Base-by-base conservation (phyloP, 2,113 vertebrate genomes). In the Plotosus lineatus region DNA sequence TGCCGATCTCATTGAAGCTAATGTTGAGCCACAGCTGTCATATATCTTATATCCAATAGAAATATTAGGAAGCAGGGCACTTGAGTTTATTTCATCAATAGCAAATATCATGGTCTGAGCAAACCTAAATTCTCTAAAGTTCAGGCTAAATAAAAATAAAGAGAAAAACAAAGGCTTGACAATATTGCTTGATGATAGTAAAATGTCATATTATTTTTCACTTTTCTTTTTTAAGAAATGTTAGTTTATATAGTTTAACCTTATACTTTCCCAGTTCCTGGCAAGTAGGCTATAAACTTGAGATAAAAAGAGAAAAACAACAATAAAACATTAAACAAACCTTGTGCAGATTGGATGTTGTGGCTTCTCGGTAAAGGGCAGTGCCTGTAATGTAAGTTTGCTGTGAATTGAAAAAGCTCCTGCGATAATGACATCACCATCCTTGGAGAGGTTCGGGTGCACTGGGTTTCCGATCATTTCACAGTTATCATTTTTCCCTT, bases 31-130 rank as follows among this genome's bases (percentile, higher is more conserved):
- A 79, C 89, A 90, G 79, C 82, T 86, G 40, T 90, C 88, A 81
- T 86, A 89, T 73, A 90, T 86, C 77, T 81, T 83, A 73, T 90
- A 89, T 55, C 88, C 88, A 76, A 90, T 68, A 21, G 84, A 85
- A 72, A 89, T 71, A 58, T 88, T 86, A 36, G 87, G 89, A n/a
- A 89, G 86, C 14, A 90, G 66, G 31, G 21, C 65, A 14, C 72
- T 75, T 7, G 82, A 83, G 61, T 89, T 90, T 44, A 89, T 89
- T 80, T 90, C 88, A 48, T 89, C 85, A 73, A 86, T 87, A 48
- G 86, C 85, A 81, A 90, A 90, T 12, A 90, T 84, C 88, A 90
- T 89, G 4, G 89, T 89, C 58, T 87, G 87, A 40, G 78, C 84
- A 73, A 89, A 84, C 8, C 75, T 86, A 51, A 89, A 88, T 71